A percentile compares a stretch with the other conserved stretches of the same genome.
Evolutionary conservation across 2,797 vertebrate species (phyloP).

Genomic region (Sebastes kiyomatsui): DNA sequence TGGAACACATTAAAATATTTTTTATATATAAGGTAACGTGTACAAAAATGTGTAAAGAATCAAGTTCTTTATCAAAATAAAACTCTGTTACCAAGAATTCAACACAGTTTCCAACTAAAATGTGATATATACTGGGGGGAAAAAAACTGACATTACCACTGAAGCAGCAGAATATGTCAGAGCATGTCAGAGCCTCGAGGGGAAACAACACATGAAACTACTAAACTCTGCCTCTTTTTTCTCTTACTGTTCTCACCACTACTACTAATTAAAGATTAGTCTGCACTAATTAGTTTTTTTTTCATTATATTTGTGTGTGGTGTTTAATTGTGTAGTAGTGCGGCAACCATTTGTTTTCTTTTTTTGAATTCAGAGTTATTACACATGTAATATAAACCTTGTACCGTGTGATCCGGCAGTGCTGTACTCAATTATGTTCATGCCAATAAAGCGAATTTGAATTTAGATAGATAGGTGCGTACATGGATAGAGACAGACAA

Average conservation of each 20-base stretch:
- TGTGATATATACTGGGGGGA: not conserved
- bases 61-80: not conserved
- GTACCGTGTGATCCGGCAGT: not conserved
- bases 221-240: not conserved
- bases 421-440: not conserved
- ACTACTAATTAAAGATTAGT: not conserved
- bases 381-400: not conserved
- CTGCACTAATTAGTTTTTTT: not conserved
- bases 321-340: not conserved
- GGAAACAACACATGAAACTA: slow-evolving; percentile 9
- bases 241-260: not conserved
- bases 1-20: not conserved
- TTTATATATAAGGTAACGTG: not conserved
- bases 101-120: not conserved
- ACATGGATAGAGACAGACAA: slow-evolving; percentile 7
- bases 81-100: not conserved
- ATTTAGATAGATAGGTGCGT: slow-evolving; percentile 5
- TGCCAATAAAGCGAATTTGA: slow-evolving; percentile 26
- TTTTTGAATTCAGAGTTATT: not conserved
- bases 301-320: not conserved
- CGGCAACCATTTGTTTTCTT: not conserved
- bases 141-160: slow-evolving; percentile 1
- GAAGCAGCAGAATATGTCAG: slow-evolving; percentile 39
- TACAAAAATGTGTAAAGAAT: not conserved
- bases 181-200: slow-evolving; percentile 18